Base-by-base conservation (phyloP, 2,888 invertebrate genomes). In the Papilio demoleus region DNA sequence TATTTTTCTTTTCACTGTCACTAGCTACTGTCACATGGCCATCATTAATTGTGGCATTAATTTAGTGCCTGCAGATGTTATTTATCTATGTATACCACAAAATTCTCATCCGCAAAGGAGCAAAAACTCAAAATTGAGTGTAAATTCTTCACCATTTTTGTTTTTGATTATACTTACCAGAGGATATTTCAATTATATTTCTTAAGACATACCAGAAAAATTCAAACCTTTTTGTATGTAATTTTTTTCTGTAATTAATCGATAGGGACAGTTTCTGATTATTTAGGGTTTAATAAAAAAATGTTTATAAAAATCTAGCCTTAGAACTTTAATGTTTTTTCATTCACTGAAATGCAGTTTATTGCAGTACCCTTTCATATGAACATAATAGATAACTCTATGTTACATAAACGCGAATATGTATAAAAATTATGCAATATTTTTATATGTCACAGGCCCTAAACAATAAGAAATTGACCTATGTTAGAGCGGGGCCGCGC, bases 241-340 rank as follows among this genome's bases (percentile, higher is more conserved):
- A n/a, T n/a, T n/a, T n/a, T n/a, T n/a, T n/a, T n/a, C n/a, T n/a
- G n/a, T n/a, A n/a, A n/a, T n/a, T n/a, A n/a, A n/a, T n/a, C n/a
- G n/a, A 31, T 31, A 47, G 56, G 36, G 36, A 24, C 62, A 58
- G 62, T 64, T 40, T 22, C 40, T 59, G 19, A 59, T 50, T 40
- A 64, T 65, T 61, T 53, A 61, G 61, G 65, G 53, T 61, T 61
- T 36, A 75, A 72, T 73, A 75, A 70, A 75, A 74, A 75, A 83
- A 81, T 85, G 83, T 81, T 84, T 85, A 83, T 83, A 84, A 84
- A 84, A 84, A 86, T 86, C 83, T 86, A 85, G 83, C 82, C 79
- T 86, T 87, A 82, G 85, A 84, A 85, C 82, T 88, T 86, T 84
- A 88, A 84, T 86, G 75, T 77, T 79, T 79, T 76, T 80, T 81